Conservation (phyloP, 2,888 invertebrate species). For the Listrodromus nycthemerus region DNA sequence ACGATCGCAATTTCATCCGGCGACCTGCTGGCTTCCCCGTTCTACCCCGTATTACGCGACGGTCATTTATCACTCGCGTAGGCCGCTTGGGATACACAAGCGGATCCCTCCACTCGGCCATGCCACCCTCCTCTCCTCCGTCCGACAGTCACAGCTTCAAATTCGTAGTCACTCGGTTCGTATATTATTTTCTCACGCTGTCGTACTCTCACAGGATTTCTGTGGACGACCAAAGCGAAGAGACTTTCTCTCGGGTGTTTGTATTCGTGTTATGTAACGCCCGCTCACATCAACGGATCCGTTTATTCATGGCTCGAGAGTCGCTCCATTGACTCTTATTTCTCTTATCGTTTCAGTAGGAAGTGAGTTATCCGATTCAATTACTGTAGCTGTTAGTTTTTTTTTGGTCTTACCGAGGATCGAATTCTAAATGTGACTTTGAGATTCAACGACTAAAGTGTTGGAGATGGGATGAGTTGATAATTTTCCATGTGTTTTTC, state of each 20-base stretch:
- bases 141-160: conserved; percentile 13
- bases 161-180: background rate
- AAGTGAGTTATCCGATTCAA: background rate
- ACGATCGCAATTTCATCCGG: conserved; percentile 68
- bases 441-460: too few relatives aligned
- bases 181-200: conserved; percentile 2
- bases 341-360: background rate
- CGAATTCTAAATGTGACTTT: too few relatives aligned
- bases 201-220: background rate
- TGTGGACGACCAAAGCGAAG: background rate
- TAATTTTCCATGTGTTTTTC: too few relatives aligned
- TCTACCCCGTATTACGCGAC: conserved; percentile 64
- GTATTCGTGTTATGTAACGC: background rate
- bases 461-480: too few relatives aligned
- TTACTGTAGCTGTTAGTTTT: background rate
- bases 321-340: background rate
- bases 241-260: background rate
- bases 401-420: too few relatives aligned
- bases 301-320: background rate
- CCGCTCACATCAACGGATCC: too few relatives aligned
- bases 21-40: conserved; percentile 66
- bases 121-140: background rate
- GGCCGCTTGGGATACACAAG: conserved; percentile 67
- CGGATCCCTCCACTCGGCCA: conserved; percentile 50
- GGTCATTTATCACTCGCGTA: conserved; percentile 70